A percentile compares a stretch with the other conserved stretches of the same genome.
Evolutionary conservation across 2,888 invertebrate species (phyloP).

Genomic region (Resseliella maxima): DNA sequence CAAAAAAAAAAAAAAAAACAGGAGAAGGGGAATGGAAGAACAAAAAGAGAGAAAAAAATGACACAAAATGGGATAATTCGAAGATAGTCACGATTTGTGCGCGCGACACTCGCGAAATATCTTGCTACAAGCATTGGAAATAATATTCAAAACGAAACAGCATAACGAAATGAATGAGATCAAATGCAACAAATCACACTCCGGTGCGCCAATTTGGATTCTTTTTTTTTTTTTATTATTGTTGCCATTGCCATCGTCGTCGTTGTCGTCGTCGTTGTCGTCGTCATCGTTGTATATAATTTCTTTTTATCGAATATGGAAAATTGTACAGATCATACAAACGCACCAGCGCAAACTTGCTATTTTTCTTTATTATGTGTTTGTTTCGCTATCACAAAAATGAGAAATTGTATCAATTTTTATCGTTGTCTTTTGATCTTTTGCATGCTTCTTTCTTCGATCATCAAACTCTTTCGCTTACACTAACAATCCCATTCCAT

Average conservation of each 20-base stretch:
- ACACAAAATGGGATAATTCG: conserved; percentile 45
- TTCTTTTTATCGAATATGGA: background rate
- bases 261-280: background rate
- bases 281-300: too few species aligned
- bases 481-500: background rate
- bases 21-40: background rate
- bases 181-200: conserved; percentile 47
- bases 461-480: background rate
- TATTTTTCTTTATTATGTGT: conserved; percentile 42
- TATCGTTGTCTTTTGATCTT: conserved; percentile 33
- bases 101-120: background rate
- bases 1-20: background rate
- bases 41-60: background rate
- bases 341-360: background rate
- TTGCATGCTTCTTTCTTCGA: conserved; percentile 13
- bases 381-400: conserved; percentile 31
- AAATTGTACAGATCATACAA: conserved; percentile 6
- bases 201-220: conserved; percentile 45
- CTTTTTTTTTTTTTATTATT: too few species aligned
- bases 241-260: background rate
- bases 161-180: background rate
- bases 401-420: conserved; percentile 53
- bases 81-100: conserved; percentile 51
- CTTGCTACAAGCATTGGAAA: background rate
- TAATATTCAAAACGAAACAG: background rate